Conservation (phyloP, 2,797 vertebrate species). For the Caiman crocodilus region DNA sequence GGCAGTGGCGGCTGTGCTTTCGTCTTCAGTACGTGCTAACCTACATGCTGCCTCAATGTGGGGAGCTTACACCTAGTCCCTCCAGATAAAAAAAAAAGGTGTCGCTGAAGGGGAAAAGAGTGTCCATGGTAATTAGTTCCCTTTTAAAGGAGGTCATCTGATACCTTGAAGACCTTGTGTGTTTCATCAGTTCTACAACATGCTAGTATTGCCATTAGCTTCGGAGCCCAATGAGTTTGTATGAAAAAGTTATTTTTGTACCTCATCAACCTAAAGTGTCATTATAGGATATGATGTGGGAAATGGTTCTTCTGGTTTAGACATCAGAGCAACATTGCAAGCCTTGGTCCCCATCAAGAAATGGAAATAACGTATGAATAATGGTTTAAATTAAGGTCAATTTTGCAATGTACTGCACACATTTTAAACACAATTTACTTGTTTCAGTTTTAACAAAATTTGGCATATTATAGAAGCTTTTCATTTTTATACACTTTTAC, state of each 20-base stretch:
- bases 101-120: background rate
- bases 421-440: background rate
- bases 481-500: background rate
- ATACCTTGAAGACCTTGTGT: background rate
- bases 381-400: background rate
- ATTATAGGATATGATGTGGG: background rate
- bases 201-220: background rate
- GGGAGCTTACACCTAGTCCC: background rate
- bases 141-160: background rate
- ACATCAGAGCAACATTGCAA: background rate
- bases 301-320: background rate
- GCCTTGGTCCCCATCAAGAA: background rate
- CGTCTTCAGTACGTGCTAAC: fast-evolving
- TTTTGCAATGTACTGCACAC: background rate
- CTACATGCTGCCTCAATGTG: fast-evolving
- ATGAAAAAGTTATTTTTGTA: background rate
- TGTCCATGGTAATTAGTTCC: background rate
- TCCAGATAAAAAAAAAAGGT: background rate
- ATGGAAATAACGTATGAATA: fast-evolving
- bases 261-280: background rate
- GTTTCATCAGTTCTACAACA: background rate
- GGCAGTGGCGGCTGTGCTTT: fast-evolving
- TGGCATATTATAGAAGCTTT: background rate
- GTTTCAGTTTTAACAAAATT: background rate
- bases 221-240: background rate